Percentiles rank a stretch among this genome's conserved stretches.
Conservation (phyloP, 35 echinoderm and acorn worm species). For the Lytechinus pictus region DNA sequence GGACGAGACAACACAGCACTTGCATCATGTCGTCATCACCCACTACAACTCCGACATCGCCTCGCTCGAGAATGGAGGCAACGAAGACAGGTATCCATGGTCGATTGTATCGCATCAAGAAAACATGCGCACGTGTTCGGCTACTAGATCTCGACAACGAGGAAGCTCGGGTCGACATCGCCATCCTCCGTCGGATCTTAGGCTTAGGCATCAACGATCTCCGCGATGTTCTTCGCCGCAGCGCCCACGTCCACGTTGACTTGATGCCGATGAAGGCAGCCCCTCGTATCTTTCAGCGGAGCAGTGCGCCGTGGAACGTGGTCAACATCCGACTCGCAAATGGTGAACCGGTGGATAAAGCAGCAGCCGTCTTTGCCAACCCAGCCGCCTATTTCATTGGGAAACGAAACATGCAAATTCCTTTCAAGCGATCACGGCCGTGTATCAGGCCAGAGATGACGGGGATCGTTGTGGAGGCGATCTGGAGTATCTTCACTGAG, state of each 20-base stretch:
- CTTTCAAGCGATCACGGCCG: constrained; percentile 16
- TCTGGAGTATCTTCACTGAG: constrained; percentile 22
- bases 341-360: constrained; percentile 15
- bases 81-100: background rate
- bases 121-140: constrained; percentile 39
- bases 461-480: constrained; percentile 17
- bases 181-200: constrained; percentile 27
- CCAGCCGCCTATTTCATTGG: constrained; percentile 22
- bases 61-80: constrained; percentile 22
- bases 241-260: constrained; percentile 21
- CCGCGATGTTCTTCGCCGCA: constrained; percentile 27
- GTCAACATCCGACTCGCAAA: constrained; percentile 27
- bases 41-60: background rate
- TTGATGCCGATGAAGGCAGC: background rate
- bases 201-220: constrained; percentile 32
- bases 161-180: constrained; percentile 44
- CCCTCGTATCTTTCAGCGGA: constrained; percentile 26
- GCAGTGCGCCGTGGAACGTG: constrained; percentile 9
- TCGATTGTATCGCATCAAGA: constrained; percentile 43
- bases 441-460: constrained; percentile 41
- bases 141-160: constrained; percentile 34
- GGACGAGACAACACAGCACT: background rate
- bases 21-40: background rate
- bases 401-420: background rate
- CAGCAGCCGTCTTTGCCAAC: background rate